Conservation (phyloP, 2,888 invertebrate species). For the Drosophila testacea region DNA sequence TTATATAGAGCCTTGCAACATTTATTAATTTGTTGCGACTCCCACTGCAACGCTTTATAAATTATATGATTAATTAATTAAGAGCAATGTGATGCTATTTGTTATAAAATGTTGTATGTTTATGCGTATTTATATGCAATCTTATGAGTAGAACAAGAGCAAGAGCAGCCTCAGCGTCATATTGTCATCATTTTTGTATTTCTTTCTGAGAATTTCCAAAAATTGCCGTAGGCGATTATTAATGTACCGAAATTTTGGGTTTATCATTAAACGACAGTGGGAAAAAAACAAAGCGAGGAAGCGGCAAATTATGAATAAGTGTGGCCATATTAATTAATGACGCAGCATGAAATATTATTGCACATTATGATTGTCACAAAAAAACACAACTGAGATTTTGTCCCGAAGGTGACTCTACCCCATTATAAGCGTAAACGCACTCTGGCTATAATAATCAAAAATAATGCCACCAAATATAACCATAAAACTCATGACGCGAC, state of each 20-base stretch:
- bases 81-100: slow-evolving; percentile 53
- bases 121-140: slow-evolving; percentile 6
- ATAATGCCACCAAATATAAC: slow-evolving; percentile 59
- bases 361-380: slow-evolving; percentile 42
- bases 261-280: slow-evolving; percentile 28
- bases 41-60: slow-evolving; percentile 21
- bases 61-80: slow-evolving; percentile 60
- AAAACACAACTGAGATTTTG: slow-evolving; percentile 12
- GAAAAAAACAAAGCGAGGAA: slow-evolving; percentile 35
- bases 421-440: slow-evolving; percentile 37
- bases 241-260: slow-evolving; percentile 20
- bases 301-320: slow-evolving; percentile 56
- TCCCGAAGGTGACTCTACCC: slow-evolving; percentile 17
- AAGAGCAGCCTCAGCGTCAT: slow-evolving; percentile 23
- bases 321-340: slow-evolving; percentile 49
- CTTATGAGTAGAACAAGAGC: slow-evolving; percentile 9
- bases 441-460: slow-evolving; percentile 60
- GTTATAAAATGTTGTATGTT: slow-evolving; percentile 36
- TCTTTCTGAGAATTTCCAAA: slow-evolving; percentile 37
- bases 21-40: slow-evolving; percentile 50
- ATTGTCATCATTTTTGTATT: slow-evolving; percentile 41
- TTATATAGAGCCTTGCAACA: slow-evolving; percentile 29
- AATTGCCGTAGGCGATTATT: slow-evolving; percentile 50
- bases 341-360: slow-evolving; percentile 44
- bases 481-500: slow-evolving; percentile 43